Evolutionary conservation across 2,888 invertebrate genomes (phyloP).

Genomic region (Tortricodes alternella): DNA sequence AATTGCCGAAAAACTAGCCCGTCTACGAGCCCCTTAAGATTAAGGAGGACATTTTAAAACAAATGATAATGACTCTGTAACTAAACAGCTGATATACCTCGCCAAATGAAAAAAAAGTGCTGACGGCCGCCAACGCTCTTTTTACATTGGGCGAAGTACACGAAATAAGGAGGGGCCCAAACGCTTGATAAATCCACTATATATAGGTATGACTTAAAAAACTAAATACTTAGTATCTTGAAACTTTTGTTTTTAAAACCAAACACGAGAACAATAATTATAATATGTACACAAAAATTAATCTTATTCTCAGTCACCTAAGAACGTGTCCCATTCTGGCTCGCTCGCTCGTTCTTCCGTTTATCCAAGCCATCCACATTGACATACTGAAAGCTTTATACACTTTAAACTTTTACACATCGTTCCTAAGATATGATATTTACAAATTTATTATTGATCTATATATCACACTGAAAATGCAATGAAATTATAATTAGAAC

Average conservation of each 20-base stretch:
- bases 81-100: too few relatives aligned
- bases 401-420: conserved; percentile 36
- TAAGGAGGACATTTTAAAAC: conserved; percentile 19
- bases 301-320: conserved; percentile 79
- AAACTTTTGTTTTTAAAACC: conserved; percentile 45
- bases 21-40: too few relatives aligned
- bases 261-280: conserved; percentile 51
- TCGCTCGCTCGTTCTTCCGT: conserved; percentile 15
- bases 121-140: too few relatives aligned
- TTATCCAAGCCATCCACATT: conserved; percentile 19
- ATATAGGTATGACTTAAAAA: conserved; percentile 21
- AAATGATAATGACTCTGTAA: conserved; percentile 64
- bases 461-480: conserved; percentile 5
- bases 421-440: conserved; percentile 35
- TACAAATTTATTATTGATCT: conserved; percentile 31
- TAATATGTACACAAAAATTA: conserved; percentile 75
- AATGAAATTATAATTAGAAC: not conserved
- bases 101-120: too few relatives aligned
- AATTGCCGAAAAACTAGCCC: too few relatives aligned
- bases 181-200: conserved; percentile 22
- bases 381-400: conserved; percentile 40
- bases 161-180: conserved; percentile 7
- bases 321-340: conserved; percentile 49
- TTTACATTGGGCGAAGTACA: too few relatives aligned
- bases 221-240: conserved; percentile 38